Evolutionary conservation across 2,888 invertebrate species (phyloP).

Genomic region (Schrankia costaestrigalis): DNA sequence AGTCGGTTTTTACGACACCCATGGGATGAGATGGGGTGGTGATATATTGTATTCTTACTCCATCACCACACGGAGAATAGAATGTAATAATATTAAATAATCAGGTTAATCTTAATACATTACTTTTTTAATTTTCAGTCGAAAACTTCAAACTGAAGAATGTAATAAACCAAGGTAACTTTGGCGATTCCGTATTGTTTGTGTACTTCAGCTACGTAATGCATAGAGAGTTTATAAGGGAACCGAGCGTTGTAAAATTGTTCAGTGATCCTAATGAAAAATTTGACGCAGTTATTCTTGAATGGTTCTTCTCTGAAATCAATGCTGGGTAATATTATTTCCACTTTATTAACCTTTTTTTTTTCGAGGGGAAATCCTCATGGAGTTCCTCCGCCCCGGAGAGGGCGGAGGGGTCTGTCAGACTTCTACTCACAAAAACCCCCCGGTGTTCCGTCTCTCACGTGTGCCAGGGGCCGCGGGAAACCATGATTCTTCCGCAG

Average conservation of each 20-base stretch:
- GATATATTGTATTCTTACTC: not conserved
- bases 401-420: too few relatives aligned
- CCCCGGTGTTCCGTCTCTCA: too few relatives aligned
- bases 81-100: not conserved
- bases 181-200: conserved; percentile 38
- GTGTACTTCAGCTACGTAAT: conserved; percentile 33
- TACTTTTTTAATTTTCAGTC: conserved; percentile 37
- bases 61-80: not conserved
- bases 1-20: too few relatives aligned
- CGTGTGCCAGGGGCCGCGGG: too few relatives aligned
- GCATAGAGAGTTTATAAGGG: conserved; percentile 36
- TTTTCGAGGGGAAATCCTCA: too few relatives aligned
- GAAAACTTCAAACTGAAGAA: conserved; percentile 45
- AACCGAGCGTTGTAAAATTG: conserved; percentile 34
- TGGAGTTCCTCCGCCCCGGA: too few relatives aligned
- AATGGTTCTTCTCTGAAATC: conserved; percentile 54
- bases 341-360: too few relatives aligned
- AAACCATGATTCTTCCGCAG: too few relatives aligned
- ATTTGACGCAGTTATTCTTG: conserved; percentile 52
- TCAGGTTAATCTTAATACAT: not conserved
- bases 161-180: conserved; percentile 39
- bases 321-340: conserved; percentile 30
- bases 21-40: too few relatives aligned
- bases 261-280: conserved; percentile 47
- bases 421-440: too few relatives aligned